A percentile compares a stretch with the other conserved stretches of the same genome.
Conservation (phyloP, 2,113 vertebrate species). For the Octodon degus region DNA sequence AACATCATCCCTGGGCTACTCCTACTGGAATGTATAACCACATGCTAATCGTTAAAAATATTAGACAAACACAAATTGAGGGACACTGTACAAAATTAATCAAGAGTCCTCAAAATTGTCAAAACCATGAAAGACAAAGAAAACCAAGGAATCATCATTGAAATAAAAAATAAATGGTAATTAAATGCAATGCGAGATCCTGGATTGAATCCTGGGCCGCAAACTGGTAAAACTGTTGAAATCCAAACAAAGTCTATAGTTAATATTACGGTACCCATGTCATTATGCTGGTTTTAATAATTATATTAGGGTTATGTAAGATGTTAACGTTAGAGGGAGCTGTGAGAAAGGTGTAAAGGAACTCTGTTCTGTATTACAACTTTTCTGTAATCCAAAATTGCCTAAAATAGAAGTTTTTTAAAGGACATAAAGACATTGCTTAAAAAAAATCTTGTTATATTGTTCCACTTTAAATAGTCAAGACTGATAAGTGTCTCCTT, state of each 20-base stretch:
- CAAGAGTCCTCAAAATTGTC: not conserved
- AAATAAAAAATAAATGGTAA: not conserved
- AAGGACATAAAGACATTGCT: not conserved
- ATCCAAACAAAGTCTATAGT: not conserved
- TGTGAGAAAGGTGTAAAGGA: not conserved
- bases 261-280: not conserved
- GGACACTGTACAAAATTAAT: not conserved
- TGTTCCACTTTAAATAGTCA: not conserved
- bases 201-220: not conserved
- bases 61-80: not conserved
- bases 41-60: not conserved
- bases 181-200: not conserved
- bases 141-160: not conserved
- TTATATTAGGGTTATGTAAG: not conserved
- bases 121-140: not conserved
- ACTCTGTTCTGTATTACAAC: not conserved
- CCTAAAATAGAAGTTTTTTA: not conserved
- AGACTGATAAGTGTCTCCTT: not conserved
- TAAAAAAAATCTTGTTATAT: constrained; percentile 3
- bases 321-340: not conserved
- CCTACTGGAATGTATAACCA: constrained; percentile 14
- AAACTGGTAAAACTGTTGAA: not conserved
- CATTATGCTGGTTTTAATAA: not conserved
- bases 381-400: not conserved
- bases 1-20: not conserved